These are phyloP conservation scores for Netelia fuscicornis DNA, from an alignment of 2,888 invertebrate genomes.

Conservation along the genomic window DNA sequence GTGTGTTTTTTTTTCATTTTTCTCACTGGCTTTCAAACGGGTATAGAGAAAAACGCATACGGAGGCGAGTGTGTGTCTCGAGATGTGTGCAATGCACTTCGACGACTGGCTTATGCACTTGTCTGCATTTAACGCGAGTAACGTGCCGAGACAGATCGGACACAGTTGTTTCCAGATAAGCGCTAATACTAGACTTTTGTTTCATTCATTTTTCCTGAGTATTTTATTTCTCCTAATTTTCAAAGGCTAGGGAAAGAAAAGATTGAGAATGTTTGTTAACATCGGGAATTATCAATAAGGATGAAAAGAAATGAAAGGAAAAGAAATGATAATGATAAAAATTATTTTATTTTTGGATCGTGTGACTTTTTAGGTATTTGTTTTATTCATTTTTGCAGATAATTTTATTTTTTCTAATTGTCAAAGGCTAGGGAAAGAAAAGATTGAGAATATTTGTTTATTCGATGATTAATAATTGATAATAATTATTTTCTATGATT, in stretches of 20 bases:
- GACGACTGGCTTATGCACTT: slow-evolving; percentile 39
- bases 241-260: not conserved
- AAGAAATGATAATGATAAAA: too few species aligned
- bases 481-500: too few species aligned
- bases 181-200: slow-evolving; percentile 55
- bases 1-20: slow-evolving; percentile 7
- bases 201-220: slow-evolving; percentile 1
- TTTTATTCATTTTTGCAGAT: slow-evolving; percentile 20
- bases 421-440: not conserved
- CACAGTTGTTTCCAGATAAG: slow-evolving; percentile 57
- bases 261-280: too few species aligned
- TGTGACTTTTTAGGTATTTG: too few species aligned
- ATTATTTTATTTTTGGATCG: too few species aligned
- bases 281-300: too few species aligned
- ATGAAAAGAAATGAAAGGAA: too few species aligned
- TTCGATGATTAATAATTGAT: too few species aligned
- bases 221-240: not conserved
- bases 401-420: not conserved
- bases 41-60: not conserved
- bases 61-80: not conserved
- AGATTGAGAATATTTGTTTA: too few species aligned
- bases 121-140: slow-evolving; percentile 57
- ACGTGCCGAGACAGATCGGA: slow-evolving; percentile 64
- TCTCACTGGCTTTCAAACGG: not conserved
- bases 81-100: slow-evolving; percentile 53